Base-by-base conservation (phyloP, 2,113 vertebrate species). In the Myrmecophaga tridactyla region DNA sequence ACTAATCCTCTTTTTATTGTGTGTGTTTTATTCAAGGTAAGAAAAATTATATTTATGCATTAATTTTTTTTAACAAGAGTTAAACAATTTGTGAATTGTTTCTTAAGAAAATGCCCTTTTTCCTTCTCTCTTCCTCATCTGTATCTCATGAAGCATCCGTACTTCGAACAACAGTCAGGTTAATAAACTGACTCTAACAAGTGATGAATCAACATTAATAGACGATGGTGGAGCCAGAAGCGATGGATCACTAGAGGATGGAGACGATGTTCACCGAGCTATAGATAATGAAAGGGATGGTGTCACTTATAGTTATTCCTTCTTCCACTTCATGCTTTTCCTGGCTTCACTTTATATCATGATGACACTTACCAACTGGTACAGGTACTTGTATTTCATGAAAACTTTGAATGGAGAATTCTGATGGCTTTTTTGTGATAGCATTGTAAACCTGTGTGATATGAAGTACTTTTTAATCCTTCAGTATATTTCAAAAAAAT, bases 361-460 rank as follows among this genome's bases (percentile, higher is more conserved):
- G 99, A 99, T 99, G 99, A 99, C 99, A 0, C 99, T 99, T 69
- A 99, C 99, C 98, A 99, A 99, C 98, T 99, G 99, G 99, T 99
- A 99, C 98, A 99, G 99, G 99, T 99, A 97, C 27, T 98, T 86
- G 39, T 0, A 51, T 48, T 93, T 96, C 14, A 63, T 12, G 21
- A 81, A 86, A 84, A 69, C 34, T 87, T 48, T 17, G 31, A 51
- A 11, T 58, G 5, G 25, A 46, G 78, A 85, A 81, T 80, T 58
- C 18, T 14, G 12, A 21, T 86, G 75, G 4, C 7, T 6, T 78
- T 92, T 76, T 86, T 34, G 48, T 94, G 25, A 63, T 82, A 86
- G 34, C 43, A 17, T 67, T 86, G 18, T 56, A 63, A 93, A 46
- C 29, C 34, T 36, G 48, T 81, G 6, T 36, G 70, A 43, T 67